Percentiles rank a stretch among this genome's conserved stretches.
phyloP scores from a whole-genome alignment of 1,140 invertebrate species.

The Bradynema listronoti region DNA sequence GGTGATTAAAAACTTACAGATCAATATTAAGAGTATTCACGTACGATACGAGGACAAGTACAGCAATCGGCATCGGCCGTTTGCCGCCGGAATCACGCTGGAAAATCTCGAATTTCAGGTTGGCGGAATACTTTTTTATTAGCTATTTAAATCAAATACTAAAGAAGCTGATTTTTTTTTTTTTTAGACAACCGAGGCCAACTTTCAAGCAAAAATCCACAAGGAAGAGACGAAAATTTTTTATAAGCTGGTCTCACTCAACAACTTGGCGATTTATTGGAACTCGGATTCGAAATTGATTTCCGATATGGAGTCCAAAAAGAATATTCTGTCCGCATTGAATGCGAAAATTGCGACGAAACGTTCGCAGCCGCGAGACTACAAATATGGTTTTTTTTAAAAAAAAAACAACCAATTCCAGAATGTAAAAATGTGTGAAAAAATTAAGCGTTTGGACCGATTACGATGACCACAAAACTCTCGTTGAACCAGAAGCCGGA shows the following conservation, averaged over 20 bases:
- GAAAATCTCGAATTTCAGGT: constrained; percentile 60
- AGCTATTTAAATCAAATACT: too few relatives aligned
- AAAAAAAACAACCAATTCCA: too few relatives aligned
- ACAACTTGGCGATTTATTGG: constrained; percentile 81
- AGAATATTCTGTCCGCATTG: constrained; percentile 61
- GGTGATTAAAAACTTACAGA: constrained; percentile 94
- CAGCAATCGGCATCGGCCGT: constrained; percentile 71
- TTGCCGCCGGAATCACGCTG: constrained; percentile 81
- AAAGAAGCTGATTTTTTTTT: too few relatives aligned
- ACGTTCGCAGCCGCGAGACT: constrained; percentile 64
- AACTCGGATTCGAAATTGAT: constrained; percentile 68
- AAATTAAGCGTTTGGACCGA: constrained; percentile 82
- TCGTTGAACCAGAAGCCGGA: constrained; percentile 88
- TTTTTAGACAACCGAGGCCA: constrained; percentile 71
- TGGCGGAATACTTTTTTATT: not conserved
- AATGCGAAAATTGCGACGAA: constrained; percentile 67
- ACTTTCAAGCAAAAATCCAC: constrained; percentile 72
- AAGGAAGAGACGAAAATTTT: constrained; percentile 65
- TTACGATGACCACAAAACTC: constrained; percentile 77
- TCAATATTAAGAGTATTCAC: constrained; percentile 85
- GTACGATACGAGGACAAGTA: constrained; percentile 86
- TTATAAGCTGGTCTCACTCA: constrained; percentile 65
- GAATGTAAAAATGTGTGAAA: too few relatives aligned
- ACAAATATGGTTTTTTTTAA: constrained; percentile 77
- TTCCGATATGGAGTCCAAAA: constrained; percentile 36